Evolutionary conservation across 2,888 invertebrate species (phyloP), one percentile per base, ranked within the genome.

Genomic region (Brenthis ino): DNA sequence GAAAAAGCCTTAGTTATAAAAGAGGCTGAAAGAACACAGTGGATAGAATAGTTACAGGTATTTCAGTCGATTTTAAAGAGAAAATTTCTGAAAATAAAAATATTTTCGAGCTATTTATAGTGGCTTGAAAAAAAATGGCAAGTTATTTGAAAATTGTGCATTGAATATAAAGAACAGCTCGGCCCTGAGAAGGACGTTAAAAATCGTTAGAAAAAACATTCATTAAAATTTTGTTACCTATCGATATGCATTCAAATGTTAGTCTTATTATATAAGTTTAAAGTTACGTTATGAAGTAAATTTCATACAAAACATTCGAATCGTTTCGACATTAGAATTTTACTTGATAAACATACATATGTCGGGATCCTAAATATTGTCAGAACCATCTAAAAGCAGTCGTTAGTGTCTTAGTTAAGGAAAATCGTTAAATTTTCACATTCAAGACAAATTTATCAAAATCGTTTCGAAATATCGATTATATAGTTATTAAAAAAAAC

Each of bases 11-110:
- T 54, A 53, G 60, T 53, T 64, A 64, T 58, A 43, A 58, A 57
- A 69, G 56, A 70, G 66, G 60, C 63, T 64, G 55, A 51, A 65
- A 70, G 72, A 72, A 70, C 67, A 72, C 72, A 68, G 72, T 70
- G 58, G 65, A 60, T 50, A 69, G 20, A 65, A 60, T 28, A n/a
- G 24, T 24, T 24, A 24, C 24, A 64, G 43, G 65, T 48, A 33
- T 50, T 53, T 69, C 72, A 72, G 69, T 72, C 69, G 50, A 64
- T 54, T 61, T 50, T 50, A 61, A 13, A 51, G 20, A 53, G 60
- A 60, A 47, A 57, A 47, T 13, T n/a, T 37, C 8, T n/a, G 24
- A n/a, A 57, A 43, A 8, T n/a, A 50, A 50, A 57, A 50, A 5
- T 6, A 12, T 64, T 58, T 47, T 58, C 24, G 20, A 24, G 4